phyloP scores from a whole-genome alignment of 2,797 vertebrate genomes.

The Acrossocheilus wenchowensis region DNA sequence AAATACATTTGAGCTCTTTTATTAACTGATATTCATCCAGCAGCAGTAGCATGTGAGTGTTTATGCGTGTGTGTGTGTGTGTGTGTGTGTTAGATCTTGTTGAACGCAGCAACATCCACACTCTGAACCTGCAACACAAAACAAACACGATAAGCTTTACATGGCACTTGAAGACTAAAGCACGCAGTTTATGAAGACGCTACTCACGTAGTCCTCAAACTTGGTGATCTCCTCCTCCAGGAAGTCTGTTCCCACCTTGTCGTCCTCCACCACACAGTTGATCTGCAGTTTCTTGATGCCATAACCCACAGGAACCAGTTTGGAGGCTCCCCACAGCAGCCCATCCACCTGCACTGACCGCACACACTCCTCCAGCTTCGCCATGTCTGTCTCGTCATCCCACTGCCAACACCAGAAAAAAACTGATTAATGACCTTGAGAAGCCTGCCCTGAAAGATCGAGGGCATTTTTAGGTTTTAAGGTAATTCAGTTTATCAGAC shows the following conservation, averaged over 20 bases:
- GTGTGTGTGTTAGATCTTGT: slow-evolving; percentile 55
- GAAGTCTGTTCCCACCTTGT: slow-evolving; percentile 94
- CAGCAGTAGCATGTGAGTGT: slow-evolving; percentile 24
- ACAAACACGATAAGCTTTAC: neutral
- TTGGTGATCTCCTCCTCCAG: slow-evolving; percentile 96
- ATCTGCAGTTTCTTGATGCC: slow-evolving; percentile 97
- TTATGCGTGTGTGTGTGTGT: too few species aligned
- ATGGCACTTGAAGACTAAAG: neutral
- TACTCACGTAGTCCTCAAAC: slow-evolving; percentile 93
- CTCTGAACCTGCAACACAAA: slow-evolving; percentile 89
- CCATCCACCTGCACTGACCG: slow-evolving; percentile 89
- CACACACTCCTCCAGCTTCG: slow-evolving; percentile 90
- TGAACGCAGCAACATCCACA: slow-evolving; percentile 94
- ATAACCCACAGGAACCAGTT: slow-evolving; percentile 93
- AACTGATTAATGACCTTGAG: neutral
- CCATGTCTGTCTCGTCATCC: slow-evolving; percentile 98
- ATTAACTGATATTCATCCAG: slow-evolving; percentile 26
- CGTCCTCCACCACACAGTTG: slow-evolving; percentile 94
- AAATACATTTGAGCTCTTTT: slow-evolving; percentile 44
- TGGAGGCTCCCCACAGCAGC: slow-evolving; percentile 92
- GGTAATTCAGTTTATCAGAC: too few species aligned
- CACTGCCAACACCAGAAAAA: slow-evolving; percentile 76
- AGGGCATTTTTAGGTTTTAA: too few species aligned
- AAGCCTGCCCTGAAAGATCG: neutral
- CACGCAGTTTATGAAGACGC: neutral